Percentiles rank a stretch among this genome's conserved stretches.
These are phyloP conservation scores for Toxostoma redivivum DNA, from an alignment of 2,113 vertebrate genomes.

Conservation along the genomic window DNA sequence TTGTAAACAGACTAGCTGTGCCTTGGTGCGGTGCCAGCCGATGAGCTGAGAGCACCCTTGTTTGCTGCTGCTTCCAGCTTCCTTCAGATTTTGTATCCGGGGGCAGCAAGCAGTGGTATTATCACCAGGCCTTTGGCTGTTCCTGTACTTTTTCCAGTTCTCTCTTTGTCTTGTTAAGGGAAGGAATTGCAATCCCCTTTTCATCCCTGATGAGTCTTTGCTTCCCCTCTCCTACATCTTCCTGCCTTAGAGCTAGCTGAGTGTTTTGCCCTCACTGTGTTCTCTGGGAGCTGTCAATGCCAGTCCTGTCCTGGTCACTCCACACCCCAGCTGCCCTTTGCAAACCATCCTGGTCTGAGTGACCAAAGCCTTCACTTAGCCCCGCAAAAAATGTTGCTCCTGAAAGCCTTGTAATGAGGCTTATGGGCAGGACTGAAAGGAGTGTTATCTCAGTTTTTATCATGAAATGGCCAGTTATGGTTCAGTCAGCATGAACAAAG, in stretches of 20 bases:
- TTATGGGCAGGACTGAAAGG: background rate
- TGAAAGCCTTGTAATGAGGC: accelerated
- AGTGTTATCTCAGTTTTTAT: background rate
- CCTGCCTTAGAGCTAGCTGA: background rate
- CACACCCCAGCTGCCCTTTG: accelerated
- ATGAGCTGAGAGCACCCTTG: background rate
- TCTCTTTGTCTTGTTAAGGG: background rate
- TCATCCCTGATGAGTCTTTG: background rate
- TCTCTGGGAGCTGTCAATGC: background rate
- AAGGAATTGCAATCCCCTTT: background rate
- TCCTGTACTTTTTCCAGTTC: background rate
- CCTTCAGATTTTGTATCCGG: background rate
- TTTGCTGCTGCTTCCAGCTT: background rate
- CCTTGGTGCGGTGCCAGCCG: background rate
- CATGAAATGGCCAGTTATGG: background rate
- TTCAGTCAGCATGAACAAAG: background rate
- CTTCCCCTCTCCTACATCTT: background rate
- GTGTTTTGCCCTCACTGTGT: background rate
- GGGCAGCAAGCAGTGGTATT: background rate
- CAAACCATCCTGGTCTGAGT: background rate
- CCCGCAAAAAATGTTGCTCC: background rate
- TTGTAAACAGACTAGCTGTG: background rate
- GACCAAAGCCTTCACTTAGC: background rate
- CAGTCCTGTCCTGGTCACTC: background rate
- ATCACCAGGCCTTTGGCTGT: background rate